These are phyloP conservation scores for Bungarus multicinctus DNA, from an alignment of 2,113 vertebrate genomes.

Conservation along the genomic window DNA sequence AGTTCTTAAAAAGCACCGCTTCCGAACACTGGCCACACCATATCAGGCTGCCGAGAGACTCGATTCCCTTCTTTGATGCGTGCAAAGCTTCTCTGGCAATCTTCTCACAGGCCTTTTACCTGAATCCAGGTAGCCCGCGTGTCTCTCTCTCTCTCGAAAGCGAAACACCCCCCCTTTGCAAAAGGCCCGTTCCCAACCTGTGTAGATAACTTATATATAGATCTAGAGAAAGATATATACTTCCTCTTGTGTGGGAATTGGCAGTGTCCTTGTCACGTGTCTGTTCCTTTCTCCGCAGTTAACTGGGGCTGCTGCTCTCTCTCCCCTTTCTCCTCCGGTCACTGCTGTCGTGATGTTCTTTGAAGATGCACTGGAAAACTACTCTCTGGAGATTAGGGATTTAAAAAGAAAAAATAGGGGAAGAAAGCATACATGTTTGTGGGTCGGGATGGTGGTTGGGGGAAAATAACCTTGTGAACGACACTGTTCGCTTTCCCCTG, in stretches of 20 bases:
- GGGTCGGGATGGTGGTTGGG: constrained; percentile 30
- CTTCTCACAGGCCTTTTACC: neutral
- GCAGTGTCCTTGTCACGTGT: constrained; percentile 57
- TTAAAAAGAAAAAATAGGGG: neutral
- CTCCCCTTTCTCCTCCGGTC: constrained; percentile 42
- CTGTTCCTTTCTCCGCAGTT: constrained; percentile 38
- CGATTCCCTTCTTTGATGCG: neutral
- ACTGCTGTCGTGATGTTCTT: constrained; percentile 53
- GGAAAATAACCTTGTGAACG: constrained; percentile 48
- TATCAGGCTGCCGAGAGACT: neutral
- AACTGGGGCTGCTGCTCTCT: constrained; percentile 33
- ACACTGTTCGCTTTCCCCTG: constrained; percentile 73
- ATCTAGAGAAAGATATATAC: constrained; percentile 1
- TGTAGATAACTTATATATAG: constrained; percentile 38
- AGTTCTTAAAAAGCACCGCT: neutral
- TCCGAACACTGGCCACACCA: neutral
- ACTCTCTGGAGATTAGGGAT: neutral
- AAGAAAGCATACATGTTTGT: neutral
- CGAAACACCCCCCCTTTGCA: accelerated
- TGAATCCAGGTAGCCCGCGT: neutral
- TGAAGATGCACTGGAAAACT: constrained; percentile 45
- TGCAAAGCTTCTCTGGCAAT: too few species aligned
- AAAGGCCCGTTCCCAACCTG: neutral
- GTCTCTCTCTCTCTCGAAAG: neutral
- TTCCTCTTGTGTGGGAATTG: constrained; percentile 51